Evolutionary conservation across 2,113 vertebrate genomes (phyloP), one percentile per base, ranked within the genome.

Genomic region (Sigmodon hispidus): DNA sequence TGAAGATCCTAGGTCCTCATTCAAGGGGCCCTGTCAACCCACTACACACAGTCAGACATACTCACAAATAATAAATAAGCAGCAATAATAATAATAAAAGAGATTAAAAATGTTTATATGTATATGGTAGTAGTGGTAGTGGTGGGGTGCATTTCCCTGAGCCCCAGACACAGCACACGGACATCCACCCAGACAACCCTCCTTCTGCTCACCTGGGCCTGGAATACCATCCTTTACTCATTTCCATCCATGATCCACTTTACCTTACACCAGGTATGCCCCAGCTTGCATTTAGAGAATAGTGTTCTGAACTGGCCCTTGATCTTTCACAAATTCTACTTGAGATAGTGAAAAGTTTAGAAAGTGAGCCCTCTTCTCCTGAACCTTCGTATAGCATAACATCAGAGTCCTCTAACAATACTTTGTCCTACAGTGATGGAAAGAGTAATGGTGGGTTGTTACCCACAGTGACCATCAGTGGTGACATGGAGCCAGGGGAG

Each of bases 391-490:
- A 45, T 10, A 5, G 57, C 57, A 67, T 24, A 19, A 24, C 57
- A 67, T 24, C 24, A 24, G 29, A 22, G 76, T 73, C 19, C 43
- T 22, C 65, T 8, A 52, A 21, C n/a, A 9, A 45, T 2, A 67
- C 24, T 73, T 65, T 79, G 40, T 52, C 63, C 43, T 50, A 31
- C 0, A 7, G 11, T 0, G 43, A 75, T 17, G 65, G 17, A 26
- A 31, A 43, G 15, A 40, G 31, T 5, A 43, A 45, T 45, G 1
- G 45, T 0, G 29, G n/a, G 1, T 7, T 19, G 61, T 63, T 26
- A 76, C 83, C 8, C 50, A 36, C 40, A 0, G 5, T 0, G 31
- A 69, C 57, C 75, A 57, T 1, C 3, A 1, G 34, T 1, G 34
- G 81, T 45, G 59, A 34, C 5, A 5, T 13, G 0, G 36, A 9